A percentile compares a stretch with the other conserved stretches of the same genome.
phyloP scores from a whole-genome alignment of 2,797 vertebrate genomes.

The Naso thynnoides region DNA sequence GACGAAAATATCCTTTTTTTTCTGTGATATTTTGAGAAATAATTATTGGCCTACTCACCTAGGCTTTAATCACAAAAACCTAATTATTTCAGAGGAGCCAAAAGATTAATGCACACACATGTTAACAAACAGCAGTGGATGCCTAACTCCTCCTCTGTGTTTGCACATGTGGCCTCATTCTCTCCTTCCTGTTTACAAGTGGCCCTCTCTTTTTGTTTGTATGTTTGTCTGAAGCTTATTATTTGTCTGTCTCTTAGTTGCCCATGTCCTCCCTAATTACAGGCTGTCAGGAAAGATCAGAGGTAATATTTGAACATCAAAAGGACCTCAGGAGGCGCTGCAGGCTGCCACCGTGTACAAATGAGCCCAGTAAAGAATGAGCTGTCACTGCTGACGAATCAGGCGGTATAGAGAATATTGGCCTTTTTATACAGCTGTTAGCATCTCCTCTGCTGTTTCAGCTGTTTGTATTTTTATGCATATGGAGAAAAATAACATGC shows the following conservation, averaged over 20 bases:
- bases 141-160: slow-evolving; percentile 40
- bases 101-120: slow-evolving; percentile 3
- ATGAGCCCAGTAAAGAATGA: slow-evolving; percentile 44
- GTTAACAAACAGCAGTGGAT: neutral
- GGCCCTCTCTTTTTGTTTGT: slow-evolving; percentile 47
- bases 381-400: slow-evolving; percentile 46
- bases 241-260: slow-evolving; percentile 39
- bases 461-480: slow-evolving; percentile 1
- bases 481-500: neutral
- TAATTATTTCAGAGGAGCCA: slow-evolving; percentile 9
- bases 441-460: slow-evolving; percentile 1
- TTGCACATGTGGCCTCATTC: slow-evolving; percentile 59
- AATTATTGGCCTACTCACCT: neutral
- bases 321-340: slow-evolving; percentile 51
- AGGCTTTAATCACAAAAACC: neutral
- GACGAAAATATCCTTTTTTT: slow-evolving; percentile 1
- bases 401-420: neutral
- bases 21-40: slow-evolving; percentile 6
- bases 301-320: slow-evolving; percentile 56
- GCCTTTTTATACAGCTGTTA: slow-evolving; percentile 15
- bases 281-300: slow-evolving; percentile 45
- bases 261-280: slow-evolving; percentile 48
- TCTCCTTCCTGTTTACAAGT: slow-evolving; percentile 52
- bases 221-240: slow-evolving; percentile 42
- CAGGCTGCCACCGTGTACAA: slow-evolving; percentile 33